These are phyloP conservation scores for Crotophaga sulcirostris DNA, from an alignment of 2,113 vertebrate species.

Conservation along the genomic window DNA sequence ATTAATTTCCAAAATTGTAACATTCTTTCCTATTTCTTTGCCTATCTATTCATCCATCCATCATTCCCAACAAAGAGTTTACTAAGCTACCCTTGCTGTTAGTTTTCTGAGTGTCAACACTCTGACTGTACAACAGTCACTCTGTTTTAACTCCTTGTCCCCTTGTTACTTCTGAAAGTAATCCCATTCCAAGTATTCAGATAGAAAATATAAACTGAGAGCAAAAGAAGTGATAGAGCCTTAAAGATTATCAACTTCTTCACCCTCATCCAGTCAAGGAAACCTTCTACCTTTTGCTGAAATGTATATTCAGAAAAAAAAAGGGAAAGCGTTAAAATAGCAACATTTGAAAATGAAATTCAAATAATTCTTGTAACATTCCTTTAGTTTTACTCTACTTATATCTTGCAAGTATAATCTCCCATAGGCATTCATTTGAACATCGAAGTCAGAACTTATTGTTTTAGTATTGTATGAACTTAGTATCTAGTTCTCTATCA, in stretches of 20 bases:
- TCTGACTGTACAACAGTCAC: background rate
- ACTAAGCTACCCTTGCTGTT: background rate
- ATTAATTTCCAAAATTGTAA: background rate
- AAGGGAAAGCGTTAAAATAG: background rate
- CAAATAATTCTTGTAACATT: background rate
- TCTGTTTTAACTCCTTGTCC: background rate
- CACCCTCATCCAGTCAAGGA: accelerated
- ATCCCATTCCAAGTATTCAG: background rate
- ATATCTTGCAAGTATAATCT: background rate
- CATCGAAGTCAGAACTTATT: background rate
- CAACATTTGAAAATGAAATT: background rate
- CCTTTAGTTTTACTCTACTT: background rate
- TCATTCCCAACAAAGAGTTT: background rate
- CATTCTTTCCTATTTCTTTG: background rate
- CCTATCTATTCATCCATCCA: background rate
- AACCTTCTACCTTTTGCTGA: background rate
- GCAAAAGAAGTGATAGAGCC: background rate
- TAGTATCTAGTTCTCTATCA: background rate
- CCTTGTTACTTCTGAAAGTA: background rate
- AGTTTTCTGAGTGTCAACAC: background rate
- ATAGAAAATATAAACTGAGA: background rate
- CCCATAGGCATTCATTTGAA: background rate
- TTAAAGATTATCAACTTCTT: background rate
- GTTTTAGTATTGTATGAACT: background rate
- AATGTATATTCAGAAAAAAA: background rate